Base-by-base conservation (phyloP, 2,888 invertebrate species). In the Pristionchus arcanus region DNA sequence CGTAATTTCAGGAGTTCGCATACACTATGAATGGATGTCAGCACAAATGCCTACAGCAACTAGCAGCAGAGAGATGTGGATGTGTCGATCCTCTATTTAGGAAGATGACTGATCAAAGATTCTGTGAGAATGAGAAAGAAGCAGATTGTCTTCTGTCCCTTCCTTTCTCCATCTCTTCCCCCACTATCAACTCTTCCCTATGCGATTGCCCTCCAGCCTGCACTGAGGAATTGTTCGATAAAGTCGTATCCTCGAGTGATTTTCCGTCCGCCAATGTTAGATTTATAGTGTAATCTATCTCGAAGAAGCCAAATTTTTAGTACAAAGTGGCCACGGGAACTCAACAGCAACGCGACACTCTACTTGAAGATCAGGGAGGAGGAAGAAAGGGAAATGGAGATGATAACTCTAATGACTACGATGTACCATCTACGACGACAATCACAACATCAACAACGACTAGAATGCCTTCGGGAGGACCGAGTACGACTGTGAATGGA, bases 281-380 rank as follows among this genome's bases (percentile, higher is more conserved):
- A 28, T 34, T 53, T n/a, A 15, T 34, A 2, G 2, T 4, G 11
- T 5, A 7, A 37, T 9, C 21, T 13, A 83, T 28, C 7, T 5
- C 1, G 11, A 31, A n/a, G 21, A 9, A 28, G 7, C 25, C 25
- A 34, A 7, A 49, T 83, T 42, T 87, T 2, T 28, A 87, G 87
- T 87, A 87, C 68, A 66, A 68, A 49, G 87, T 87, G 66, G 87
- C 87, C 1, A 42, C 87, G 87, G 87, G 87, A 1, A 66, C 87
- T 59, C 87, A 87, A 28, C 42, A 42, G n/a, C 87, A 87, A 28
- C 37, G 87, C 4, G 42, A n/a, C 13, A 9, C 16, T 21, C 68
- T 87, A 2, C 19, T 87, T 7, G 66, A 11, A 13, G 68, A 42
- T 19, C 87, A 68, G 49, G 87, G 68, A 21, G 87, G 87, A 53